These are phyloP conservation scores for Drosophila falleni DNA, from an alignment of 2,888 invertebrate genomes.

Conservation along the genomic window DNA sequence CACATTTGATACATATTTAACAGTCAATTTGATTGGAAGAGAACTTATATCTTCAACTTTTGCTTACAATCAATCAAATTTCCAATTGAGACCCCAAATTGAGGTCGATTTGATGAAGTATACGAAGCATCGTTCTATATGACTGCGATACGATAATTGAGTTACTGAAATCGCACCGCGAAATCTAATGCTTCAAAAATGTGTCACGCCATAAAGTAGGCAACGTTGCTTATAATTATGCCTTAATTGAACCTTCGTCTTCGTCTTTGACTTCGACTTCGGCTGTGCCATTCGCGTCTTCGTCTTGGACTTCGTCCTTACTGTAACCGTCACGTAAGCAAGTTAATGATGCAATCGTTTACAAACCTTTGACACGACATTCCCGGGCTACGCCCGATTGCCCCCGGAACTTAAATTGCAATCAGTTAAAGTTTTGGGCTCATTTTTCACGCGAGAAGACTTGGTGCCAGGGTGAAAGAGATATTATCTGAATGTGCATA, in stretches of 20 bases:
- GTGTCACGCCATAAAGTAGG: constrained; percentile 53
- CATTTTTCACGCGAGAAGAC: constrained; percentile 9
- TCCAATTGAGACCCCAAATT: not conserved
- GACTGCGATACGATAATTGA: constrained; percentile 56
- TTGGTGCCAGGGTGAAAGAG: not conserved
- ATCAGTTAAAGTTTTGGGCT: constrained; percentile 43
- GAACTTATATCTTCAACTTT: not conserved
- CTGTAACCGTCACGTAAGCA: constrained; percentile 56
- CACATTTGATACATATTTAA: not conserved
- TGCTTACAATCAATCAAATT: not conserved
- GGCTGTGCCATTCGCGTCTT: not conserved
- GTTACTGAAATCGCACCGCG: constrained; percentile 20
- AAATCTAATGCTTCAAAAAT: constrained; percentile 17
- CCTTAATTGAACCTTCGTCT: not conserved
- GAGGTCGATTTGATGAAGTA: constrained; percentile 10
- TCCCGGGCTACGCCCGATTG: constrained; percentile 18
- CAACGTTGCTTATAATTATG: constrained; percentile 31
- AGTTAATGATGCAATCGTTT: constrained; percentile 77
- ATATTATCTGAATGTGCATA: constrained; percentile 40
- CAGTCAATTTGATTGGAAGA: not conserved
- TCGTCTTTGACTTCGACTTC: constrained; percentile 4
- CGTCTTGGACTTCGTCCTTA: constrained; percentile 15
- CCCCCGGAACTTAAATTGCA: constrained; percentile 34
- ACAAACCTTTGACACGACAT: constrained; percentile 70
- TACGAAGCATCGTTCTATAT: constrained; percentile 21